Base-by-base conservation (phyloP, 2,797 vertebrate genomes). In the Coccyzus lansbergi region DNA sequence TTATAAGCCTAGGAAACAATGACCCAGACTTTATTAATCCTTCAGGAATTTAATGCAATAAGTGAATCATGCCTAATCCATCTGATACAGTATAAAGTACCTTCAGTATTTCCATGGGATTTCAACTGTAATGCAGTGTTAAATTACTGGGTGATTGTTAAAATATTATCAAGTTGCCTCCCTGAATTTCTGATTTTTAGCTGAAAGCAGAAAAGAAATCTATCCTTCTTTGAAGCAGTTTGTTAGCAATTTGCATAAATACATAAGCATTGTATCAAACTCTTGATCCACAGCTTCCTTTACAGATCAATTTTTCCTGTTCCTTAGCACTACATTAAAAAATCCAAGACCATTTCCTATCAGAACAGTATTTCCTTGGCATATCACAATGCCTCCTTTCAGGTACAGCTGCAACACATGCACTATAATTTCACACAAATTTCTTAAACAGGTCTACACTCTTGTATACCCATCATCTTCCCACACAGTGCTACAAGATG, bases 51-150 rank as follows among this genome's bases (percentile, higher is more conserved):
- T 88, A 82, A 92, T 75, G 83, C 31, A 89, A 17, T 90, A 92
- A 94, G 25, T 93, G 83, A 96, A 93, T 86, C 33, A 62, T 9
- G 22, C 60, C 36, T 85, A 96, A 97, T 95, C 93, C 90, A 76
- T 88, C 51, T 78, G 80, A 93, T 89, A 92, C 49, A 60, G 38
- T 29, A 15, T 56, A 81, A 92, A 58, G 38, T 55, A 53, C 79
- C 64, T 33, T 68, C 60, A 81, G 44, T 52, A 81, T 76, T 90
- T 94, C 82, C 63, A 53, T 52, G 42, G 88, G 56, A 87, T 94
- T 94, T 92, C 74, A 90, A 3, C 44, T 52, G 42, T 94, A 95
- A 97, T 92, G 81, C 79, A 92, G 49, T 56, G 77, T 94, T 94
- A 92, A 90, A 75, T 72, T 95, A 86, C 40, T 58, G 60, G 56